phyloP scores from a whole-genome alignment of 1,140 invertebrate genomes.

The Bombus impatiens region DNA sequence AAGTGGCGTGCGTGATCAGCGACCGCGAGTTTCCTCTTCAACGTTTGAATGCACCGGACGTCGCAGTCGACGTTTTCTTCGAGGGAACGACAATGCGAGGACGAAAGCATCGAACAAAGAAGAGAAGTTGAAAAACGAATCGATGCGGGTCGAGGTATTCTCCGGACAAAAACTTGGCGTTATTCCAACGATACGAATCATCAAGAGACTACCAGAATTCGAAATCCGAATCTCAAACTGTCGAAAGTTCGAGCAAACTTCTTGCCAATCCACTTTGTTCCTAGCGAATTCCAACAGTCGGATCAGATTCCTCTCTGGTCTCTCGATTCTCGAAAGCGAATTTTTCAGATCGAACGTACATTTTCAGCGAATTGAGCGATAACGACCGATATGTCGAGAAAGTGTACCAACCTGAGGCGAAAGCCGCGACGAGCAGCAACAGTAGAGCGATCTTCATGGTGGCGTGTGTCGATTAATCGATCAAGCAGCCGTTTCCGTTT shows the following conservation, averaged over 20 bases:
- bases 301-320: not conserved
- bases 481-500: constrained; percentile 70
- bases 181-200: not conserved
- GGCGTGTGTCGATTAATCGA: constrained; percentile 67
- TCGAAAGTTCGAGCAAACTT: not conserved
- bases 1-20: constrained; percentile 29
- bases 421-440: constrained; percentile 73
- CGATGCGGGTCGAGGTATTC: too few species aligned
- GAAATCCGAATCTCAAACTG: not conserved
- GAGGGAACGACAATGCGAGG: not conserved
- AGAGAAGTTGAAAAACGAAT: not conserved
- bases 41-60: constrained; percentile 38
- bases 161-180: not conserved
- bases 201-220: not conserved
- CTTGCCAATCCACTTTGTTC: not conserved
- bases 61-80: not conserved
- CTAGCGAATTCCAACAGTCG: not conserved
- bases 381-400: not conserved
- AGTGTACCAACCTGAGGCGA: constrained; percentile 77
- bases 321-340: not conserved
- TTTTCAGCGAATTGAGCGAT: not conserved
- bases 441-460: constrained; percentile 78
- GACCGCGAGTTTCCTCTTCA: constrained; percentile 39
- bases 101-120: not conserved
- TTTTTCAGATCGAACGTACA: not conserved